Percentiles rank a stretch among this genome's conserved stretches.
Evolutionary conservation across 1,140 invertebrate species (phyloP).

Genomic region (Drosophila virilis): DNA sequence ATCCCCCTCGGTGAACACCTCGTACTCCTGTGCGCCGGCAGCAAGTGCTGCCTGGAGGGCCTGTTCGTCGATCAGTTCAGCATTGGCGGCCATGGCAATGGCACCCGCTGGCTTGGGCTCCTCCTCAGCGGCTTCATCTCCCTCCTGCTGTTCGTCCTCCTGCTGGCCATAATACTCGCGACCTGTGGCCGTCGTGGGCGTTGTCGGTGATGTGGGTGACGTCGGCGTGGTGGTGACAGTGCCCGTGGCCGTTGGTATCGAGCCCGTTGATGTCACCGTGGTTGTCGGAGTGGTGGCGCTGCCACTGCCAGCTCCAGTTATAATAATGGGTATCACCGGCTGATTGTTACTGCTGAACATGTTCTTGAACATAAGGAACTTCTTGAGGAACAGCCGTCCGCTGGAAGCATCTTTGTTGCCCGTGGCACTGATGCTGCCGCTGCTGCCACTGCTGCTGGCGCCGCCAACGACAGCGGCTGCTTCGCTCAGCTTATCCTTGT

Average conservation of each 20-base stretch:
- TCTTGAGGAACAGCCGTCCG: constrained; percentile 74
- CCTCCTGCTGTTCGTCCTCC: constrained; percentile 20
- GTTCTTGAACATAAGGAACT: constrained; percentile 77
- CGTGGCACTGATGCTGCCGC: no score
- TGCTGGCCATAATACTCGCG: constrained; percentile 9
- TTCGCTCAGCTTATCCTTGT: constrained; percentile 33
- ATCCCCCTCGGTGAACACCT: constrained; percentile 56
- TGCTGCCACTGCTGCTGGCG: neutral
- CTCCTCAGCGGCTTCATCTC: constrained; percentile 14
- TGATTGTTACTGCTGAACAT: constrained; percentile 67
- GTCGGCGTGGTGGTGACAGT: constrained; percentile 59
- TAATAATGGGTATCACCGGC: constrained; percentile 73
- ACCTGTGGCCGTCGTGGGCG: neutral
- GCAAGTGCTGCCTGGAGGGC: constrained; percentile 72
- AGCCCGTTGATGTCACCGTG: constrained; percentile 66
- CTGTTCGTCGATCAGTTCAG: constrained; percentile 68
- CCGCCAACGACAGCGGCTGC: constrained; percentile 1
- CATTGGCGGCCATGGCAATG: constrained; percentile 41
- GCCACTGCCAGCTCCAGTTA: constrained; percentile 43
- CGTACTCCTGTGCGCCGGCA: constrained; percentile 76
- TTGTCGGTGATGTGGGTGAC: neutral
- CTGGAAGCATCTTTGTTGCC: constrained; percentile 67
- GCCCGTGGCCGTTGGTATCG: constrained; percentile 60
- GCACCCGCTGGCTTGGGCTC: constrained; percentile 18
- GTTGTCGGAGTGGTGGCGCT: neutral